phyloP scores from a whole-genome alignment of 2,888 invertebrate genomes.

The Mythimna ferrago region DNA sequence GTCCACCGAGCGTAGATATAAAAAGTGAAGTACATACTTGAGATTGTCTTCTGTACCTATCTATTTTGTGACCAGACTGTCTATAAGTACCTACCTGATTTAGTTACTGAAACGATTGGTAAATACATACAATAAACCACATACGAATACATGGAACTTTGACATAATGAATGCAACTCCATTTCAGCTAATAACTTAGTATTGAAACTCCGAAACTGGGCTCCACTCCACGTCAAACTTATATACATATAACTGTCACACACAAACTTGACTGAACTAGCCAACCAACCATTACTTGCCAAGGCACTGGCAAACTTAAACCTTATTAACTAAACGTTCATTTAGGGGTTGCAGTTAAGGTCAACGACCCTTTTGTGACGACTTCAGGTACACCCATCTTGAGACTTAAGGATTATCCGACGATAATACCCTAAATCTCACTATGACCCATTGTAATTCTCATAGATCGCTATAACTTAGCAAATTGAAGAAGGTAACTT shows the following conservation, averaged over 20 bases:
- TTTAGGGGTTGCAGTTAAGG: constrained; percentile 31
- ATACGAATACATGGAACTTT: constrained; percentile 2
- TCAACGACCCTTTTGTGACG: constrained; percentile 39
- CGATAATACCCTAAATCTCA: constrained; percentile 48
- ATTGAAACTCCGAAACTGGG: constrained; percentile 40
- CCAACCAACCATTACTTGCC: constrained; percentile 33
- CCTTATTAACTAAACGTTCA: constrained; percentile 53
- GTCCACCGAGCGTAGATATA: too few relatives aligned
- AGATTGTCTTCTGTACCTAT: too few relatives aligned
- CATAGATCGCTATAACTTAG: constrained; percentile 60
- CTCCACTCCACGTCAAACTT: constrained; percentile 21
- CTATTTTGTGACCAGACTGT: too few relatives aligned
- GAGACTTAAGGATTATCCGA: constrained; percentile 45
- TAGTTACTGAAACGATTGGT: neutral
- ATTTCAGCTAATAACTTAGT: constrained; percentile 41
- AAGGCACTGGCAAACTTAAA: constrained; percentile 47
- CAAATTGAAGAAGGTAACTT: constrained; percentile 68
- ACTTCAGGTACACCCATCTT: constrained; percentile 39
- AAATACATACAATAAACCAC: neutral
- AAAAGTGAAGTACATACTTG: too few relatives aligned
- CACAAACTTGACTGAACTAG: constrained; percentile 36
- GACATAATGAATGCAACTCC: constrained; percentile 21
- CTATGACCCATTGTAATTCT: constrained; percentile 58
- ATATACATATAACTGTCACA: constrained; percentile 33
- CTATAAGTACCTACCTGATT: neutral